Evolutionary conservation across 2,888 invertebrate species (phyloP).

Genomic region (Thymelicus lineola): DNA sequence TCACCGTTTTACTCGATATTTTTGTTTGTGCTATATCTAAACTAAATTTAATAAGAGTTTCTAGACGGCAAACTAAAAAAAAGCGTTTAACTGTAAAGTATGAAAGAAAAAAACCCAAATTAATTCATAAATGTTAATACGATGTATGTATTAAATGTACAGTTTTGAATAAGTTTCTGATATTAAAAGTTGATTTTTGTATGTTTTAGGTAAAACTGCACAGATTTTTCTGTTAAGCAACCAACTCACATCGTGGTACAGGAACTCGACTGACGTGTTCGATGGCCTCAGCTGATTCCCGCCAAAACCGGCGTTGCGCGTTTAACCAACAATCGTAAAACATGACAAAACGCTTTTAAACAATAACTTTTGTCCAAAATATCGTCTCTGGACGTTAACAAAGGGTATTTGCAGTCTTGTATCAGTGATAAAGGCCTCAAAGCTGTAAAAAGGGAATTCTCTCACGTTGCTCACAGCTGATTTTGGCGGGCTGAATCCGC

Average conservation of each 20-base stretch:
- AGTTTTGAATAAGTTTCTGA: not conserved
- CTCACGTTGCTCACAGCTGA: slow-evolving; percentile 51
- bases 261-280: slow-evolving; percentile 46
- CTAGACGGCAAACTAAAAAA: not conserved
- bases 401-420: slow-evolving; percentile 27
- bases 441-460: slow-evolving; percentile 34
- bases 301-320: slow-evolving; percentile 50
- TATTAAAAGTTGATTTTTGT: not conserved
- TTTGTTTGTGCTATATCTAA: not conserved
- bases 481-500: slow-evolving; percentile 47
- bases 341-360: slow-evolving; percentile 33
- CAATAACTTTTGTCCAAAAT: slow-evolving; percentile 33
- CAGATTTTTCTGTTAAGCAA: slow-evolving; percentile 12
- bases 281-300: slow-evolving; percentile 53
- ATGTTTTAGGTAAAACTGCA: not conserved
- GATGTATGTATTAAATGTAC: not conserved
- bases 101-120: not conserved
- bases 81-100: not conserved
- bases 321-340: slow-evolving; percentile 30
- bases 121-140: not conserved
- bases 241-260: slow-evolving; percentile 33
- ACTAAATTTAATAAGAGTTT: not conserved
- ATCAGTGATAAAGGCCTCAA: slow-evolving; percentile 30
- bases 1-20: not conserved
- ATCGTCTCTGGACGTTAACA: slow-evolving; percentile 32